Conservation (phyloP, 30 jellyfish, hydroid and myxozoan genomes). For the Cassiopea xamachana region DNA sequence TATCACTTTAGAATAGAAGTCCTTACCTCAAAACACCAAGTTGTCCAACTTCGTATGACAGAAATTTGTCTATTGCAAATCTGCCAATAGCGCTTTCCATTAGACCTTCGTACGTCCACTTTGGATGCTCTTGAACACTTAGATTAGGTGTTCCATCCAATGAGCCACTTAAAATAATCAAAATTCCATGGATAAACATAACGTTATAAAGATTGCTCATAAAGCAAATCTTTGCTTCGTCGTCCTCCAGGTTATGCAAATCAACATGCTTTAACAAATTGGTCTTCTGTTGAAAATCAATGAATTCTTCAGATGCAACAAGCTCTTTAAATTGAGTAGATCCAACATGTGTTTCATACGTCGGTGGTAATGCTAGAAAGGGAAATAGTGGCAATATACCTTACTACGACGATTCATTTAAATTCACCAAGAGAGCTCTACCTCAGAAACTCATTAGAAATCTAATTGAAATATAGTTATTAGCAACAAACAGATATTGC, state of each 20-base stretch:
- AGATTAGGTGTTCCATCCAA: constrained; percentile 21
- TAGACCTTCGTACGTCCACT: constrained; percentile 58
- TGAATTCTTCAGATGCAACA: constrained; percentile 43
- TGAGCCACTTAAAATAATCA: constrained; percentile 60
- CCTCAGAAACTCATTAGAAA: too few species aligned
- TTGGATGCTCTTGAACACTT: constrained; percentile 6
- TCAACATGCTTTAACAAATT: constrained; percentile 63
- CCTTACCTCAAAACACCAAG: constrained; percentile 67
- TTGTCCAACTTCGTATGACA: constrained; percentile 83
- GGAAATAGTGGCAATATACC: background rate
- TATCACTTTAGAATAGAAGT: background rate
- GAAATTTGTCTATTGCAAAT: constrained; percentile 61
- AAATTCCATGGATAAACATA: constrained; percentile 80
- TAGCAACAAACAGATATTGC: too few species aligned
- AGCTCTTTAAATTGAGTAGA: constrained; percentile 14
- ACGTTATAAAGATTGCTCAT: constrained; percentile 76
- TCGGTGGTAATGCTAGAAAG: constrained; percentile 49
- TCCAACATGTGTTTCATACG: constrained; percentile 66
- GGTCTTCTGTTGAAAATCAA: constrained; percentile 17
- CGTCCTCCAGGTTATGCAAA: constrained; percentile 30
- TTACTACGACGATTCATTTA: background rate
- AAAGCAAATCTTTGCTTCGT: constrained; percentile 66
- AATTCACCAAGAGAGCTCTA: too few species aligned
- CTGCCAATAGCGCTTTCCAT: constrained; percentile 77
- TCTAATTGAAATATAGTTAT: too few species aligned